Base-by-base conservation (phyloP, 2,888 invertebrate genomes). In the Sphinx pinastri region DNA sequence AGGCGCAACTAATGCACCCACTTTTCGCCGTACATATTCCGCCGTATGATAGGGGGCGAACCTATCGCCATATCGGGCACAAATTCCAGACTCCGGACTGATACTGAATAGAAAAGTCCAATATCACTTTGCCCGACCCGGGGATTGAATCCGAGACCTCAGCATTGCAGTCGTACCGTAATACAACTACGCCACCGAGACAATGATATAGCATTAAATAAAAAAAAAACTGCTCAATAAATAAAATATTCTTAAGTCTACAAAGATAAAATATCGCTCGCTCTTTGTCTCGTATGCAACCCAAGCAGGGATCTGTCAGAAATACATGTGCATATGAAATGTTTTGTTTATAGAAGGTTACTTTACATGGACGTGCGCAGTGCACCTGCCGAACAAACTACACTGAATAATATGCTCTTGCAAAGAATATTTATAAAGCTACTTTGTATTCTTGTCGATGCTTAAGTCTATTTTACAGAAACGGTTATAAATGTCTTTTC, bases 311-410 rank as follows among this genome's bases (percentile, higher is more conserved):
- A 63, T 63, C 19, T 63, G 19, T 63, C 47, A 63, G 63, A 49
- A 47, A 49, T 63, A 49, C 63, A 49, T 49, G 63, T 63, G 63
- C 63, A 63, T 63, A 63, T 49, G 13, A 63, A 63, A 63, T 49
- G 63, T 11, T 49, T 63, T 49, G 19, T 63, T 63, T 63, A 63
- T 49, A 47, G 19, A 63, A 12, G 47, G 47, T 63, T 47, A 47
- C 0, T 63, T 63, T 49, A 63, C 47, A 63, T 49, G 47, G 16
- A 63, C 47, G 47, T 49, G 1, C 49, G 13, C 19, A 19, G 16
- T 16, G 63, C 63, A 47, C 47, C 49, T 49, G 49, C 19, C 49
- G 63, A 25, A 49, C 47, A 12, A 49, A 63, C 11, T 49, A 45
- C 47, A 49, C 63, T 63, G 63, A 63, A 47, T 38, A 38, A 38